phyloP scores from a whole-genome alignment of 64 coral and sea anemone species.

The Cladopsammia gracilis region DNA sequence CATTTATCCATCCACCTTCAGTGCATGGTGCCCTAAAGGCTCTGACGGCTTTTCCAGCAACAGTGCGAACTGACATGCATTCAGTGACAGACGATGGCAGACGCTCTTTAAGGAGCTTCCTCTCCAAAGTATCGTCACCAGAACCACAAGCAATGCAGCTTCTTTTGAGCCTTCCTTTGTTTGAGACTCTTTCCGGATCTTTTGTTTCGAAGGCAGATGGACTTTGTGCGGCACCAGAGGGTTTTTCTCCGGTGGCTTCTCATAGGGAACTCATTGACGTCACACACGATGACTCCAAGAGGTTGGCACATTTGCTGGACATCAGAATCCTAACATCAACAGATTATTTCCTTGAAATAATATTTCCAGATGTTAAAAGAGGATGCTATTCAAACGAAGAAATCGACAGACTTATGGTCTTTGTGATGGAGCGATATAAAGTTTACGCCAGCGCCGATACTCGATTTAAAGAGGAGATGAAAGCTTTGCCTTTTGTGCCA shows the following conservation, averaged over 20 bases:
- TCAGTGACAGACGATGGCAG: conserved; percentile 46
- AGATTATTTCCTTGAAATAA: background rate
- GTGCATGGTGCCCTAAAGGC: conserved; percentile 59
- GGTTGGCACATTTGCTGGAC: background rate
- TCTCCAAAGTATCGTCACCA: conserved; percentile 10
- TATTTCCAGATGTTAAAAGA: conserved; percentile 12
- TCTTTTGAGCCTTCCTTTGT: conserved; percentile 42
- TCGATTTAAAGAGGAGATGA: conserved; percentile 1
- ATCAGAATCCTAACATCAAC: background rate
- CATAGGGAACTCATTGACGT: conserved; percentile 9
- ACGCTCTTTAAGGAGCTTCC: conserved; percentile 56
- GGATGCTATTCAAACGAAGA: background rate
- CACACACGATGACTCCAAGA: background rate
- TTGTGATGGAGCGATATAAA: conserved; percentile 58
- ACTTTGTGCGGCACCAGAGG: conserved; percentile 11
- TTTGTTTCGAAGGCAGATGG: background rate
- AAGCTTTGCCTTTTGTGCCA: conserved; percentile 42
- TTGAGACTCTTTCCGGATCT: conserved; percentile 41
- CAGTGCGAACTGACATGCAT: background rate
- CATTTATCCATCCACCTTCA: conserved; percentile 64
- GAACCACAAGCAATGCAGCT: conserved; percentile 3
- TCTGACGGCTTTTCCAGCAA: background rate
- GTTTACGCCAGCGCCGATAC: conserved; percentile 30
- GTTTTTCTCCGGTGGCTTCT: background rate
- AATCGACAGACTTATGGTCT: conserved; percentile 40